Evolutionary conservation across 92 coral and sea anemone species (phyloP), one percentile per base, ranked within the genome.

Genomic region (Siderastrea siderea): DNA sequence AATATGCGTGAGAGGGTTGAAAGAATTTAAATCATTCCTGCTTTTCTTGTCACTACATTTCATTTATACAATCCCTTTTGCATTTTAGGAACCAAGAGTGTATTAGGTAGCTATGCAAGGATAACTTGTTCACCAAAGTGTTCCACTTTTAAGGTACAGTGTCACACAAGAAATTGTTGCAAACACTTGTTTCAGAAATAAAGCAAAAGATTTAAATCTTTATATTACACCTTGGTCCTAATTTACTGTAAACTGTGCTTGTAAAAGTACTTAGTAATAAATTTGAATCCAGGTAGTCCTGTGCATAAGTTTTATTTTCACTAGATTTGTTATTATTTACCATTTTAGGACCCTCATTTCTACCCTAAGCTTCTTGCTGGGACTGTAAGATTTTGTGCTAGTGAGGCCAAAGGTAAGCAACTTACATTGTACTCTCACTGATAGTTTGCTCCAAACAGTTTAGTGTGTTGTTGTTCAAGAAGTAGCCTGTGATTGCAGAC

Each of bases 341-440:
- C 59, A 4, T 74, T 57, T 50, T 84, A 95, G 99, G 96, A 95
- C 86, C 79, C 93, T 3, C 85, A 91, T 87, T 93, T 97, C 75
- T 94, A 95, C 65, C 96, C 99, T 19, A 92, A 92, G 80, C 95
- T 95, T 43, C 88, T 92, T 71, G 95, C 93, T 65, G 94, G 98
- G 83, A 89, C 98, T 11, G 85, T 68, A 13, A 88, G 98, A 71
- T 91, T 94, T 67, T 97, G 98, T 88, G 87, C 99, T 47, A 95
- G 74, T 60, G 91, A 95, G 75, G 92, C 97, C 12, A 91, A 95
- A 94, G 98, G 99, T 97, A 76, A 68, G 60, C 48, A 44, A 15
- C 7, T 1, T 3, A 47, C 47, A 26, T 26, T 26, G 11, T 47
- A 43, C 49, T 6, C 5, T 61, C 16, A n/a, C 66, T 3, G 4